Evolutionary conservation across 2,797 vertebrate species (phyloP), one percentile per base, ranked within the genome.

Genomic region (Streptopelia turtur): DNA sequence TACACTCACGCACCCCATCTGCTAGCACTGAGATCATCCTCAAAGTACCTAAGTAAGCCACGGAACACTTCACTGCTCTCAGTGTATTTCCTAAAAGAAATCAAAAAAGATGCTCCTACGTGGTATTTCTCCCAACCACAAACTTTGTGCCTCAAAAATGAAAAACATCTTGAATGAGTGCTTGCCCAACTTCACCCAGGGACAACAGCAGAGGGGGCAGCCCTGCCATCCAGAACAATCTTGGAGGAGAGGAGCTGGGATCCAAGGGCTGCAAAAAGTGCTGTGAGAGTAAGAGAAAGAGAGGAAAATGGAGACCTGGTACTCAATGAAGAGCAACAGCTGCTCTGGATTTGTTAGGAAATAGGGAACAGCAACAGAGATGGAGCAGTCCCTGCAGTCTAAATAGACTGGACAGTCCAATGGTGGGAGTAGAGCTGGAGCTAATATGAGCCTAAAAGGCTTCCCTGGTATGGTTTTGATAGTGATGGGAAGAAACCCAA

Each of bases 331-430:
- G 68, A 72, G 41, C 85, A 80, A 47, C 5, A 50, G 28, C 49
- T 94, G n/a, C 80, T 61, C 37, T 65, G 63, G 41, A 59, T 7
- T 50, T 31, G n/a, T 76, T 50, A 69, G 59, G 57, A 89, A 79
- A 71, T 33, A 65, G 24, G 69, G 77, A 94, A 93, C 3, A 69
- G 33, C 76, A 88, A 52, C 30, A 80, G 60, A 64, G 49, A 66
- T 35, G 9, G 71, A 83, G 45, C 28, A 87, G 78, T 83, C 60
- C 52, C 61, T 76, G 61, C 37, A 78, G 53, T 61, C 47, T 83
- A 91, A 94, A 93, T 2, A 93, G 33, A 74, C 0, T 64, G 61
- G 63, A 76, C 80, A 88, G 91, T 96, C 94, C 91, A 83, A 22
- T 0, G 0, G 33, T 56, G 85, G 94, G 80, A 97, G 88, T 60